phyloP scores from a whole-genome alignment of 1,140 invertebrate genomes.

The Vanessa atalanta region DNA sequence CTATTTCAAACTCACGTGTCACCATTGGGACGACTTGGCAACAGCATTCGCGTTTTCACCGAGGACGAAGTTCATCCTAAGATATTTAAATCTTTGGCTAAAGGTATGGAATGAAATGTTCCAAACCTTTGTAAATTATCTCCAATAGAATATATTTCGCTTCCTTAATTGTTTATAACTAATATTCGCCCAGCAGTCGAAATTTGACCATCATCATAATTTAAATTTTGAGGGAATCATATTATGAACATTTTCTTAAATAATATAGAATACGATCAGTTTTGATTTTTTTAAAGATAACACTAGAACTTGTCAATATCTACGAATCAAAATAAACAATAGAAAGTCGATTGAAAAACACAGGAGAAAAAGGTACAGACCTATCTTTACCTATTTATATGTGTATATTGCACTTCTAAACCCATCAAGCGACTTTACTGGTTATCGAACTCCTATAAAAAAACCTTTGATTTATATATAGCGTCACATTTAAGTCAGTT shows the following conservation, averaged over 20 bases:
- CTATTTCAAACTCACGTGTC: slow-evolving; percentile 66
- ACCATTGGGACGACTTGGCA: slow-evolving; percentile 63
- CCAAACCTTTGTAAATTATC: neutral
- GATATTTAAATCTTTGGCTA: slow-evolving; percentile 26
- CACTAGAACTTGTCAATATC: no score
- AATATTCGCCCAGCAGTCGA: neutral
- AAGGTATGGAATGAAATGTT: slow-evolving; percentile 7
- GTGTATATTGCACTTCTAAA: no score
- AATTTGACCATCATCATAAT: no score
- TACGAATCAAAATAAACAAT: no score
- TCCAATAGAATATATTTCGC: neutral
- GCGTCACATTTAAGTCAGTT: neutral
- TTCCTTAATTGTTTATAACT: neutral
- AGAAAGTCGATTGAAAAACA: no score
- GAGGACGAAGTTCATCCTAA: slow-evolving; percentile 66
- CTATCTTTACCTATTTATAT: no score
- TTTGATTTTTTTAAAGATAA: no score
- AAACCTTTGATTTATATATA: neutral
- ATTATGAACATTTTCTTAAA: no score
- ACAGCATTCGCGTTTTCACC: slow-evolving; percentile 56
- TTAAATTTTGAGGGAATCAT: no score
- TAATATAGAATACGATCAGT: no score
- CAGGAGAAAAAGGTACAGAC: neutral
- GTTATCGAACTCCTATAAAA: neutral
- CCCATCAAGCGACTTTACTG: no score